Evolutionary conservation across 2,888 invertebrate species (phyloP), one percentile per base, ranked within the genome.

Genomic region (Crocallis elinguaria): DNA sequence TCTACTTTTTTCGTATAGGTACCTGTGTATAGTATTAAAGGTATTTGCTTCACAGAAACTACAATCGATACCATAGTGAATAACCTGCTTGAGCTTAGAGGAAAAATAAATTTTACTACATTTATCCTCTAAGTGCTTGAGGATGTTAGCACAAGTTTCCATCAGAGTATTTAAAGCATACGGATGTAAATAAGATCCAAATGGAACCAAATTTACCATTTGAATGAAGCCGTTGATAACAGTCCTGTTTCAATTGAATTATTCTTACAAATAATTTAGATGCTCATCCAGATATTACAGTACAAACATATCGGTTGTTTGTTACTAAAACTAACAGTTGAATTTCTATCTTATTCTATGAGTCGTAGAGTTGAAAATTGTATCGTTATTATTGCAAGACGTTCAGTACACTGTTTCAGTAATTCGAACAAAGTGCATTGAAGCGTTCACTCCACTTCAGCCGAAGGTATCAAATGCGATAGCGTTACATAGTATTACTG

Each of bases 381-480:
- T 7, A n/a, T 12, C 2, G 38, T 38, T 23, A 19, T 43, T 25
- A 13, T 9, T 25, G 16, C 13, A 41, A 52, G 52, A 46, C 29
- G 36, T 52, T 52, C 36, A 35, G 43, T 19, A 43, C 45, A 58
- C 55, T 57, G 59, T 65, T 67, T 64, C 51, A 56, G 57, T 66
- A 63, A 62, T 60, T 51, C 53, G 37, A 59, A 64, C 55, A 25
- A 52, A 58, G 61, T 65, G 72, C 71, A 69, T 53, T 69, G 64
- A 63, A 69, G 73, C 71, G 62, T 61, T 57, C 41, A 49, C 49
- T 62, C 62, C 38, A 60, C 58, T 60, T 65, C 63, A 67, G 63
- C 57, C 59, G 57, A 69, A 71, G 69, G 70, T 63, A 68, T 70
- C 64, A 61, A 70, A 70, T 72, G 67, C 71, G 46, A 61, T 38